These are phyloP conservation scores for Mirounga angustirostris DNA, from an alignment of 2,113 vertebrate species.

Conservation along the genomic window DNA sequence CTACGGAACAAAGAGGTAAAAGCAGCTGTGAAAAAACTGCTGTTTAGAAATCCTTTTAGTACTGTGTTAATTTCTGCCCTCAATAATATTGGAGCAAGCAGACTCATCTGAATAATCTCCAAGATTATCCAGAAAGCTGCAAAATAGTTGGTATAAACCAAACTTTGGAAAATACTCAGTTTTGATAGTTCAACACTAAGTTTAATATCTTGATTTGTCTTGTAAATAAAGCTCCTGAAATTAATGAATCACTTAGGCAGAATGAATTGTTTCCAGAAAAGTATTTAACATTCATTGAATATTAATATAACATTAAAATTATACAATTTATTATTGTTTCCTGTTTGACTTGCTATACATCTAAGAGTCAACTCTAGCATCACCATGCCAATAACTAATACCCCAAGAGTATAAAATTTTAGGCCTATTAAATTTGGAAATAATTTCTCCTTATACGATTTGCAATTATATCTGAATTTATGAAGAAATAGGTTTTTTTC, in stretches of 20 bases:
- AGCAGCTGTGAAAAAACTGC: constrained; percentile 69
- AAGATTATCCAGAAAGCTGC: background rate
- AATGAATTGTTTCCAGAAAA: background rate
- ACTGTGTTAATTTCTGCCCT: background rate
- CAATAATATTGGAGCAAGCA: background rate
- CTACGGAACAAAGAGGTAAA: constrained; percentile 77
- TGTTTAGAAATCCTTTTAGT: constrained; percentile 30
- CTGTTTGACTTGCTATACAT: background rate
- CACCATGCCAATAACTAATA: background rate
- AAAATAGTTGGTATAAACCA: background rate
- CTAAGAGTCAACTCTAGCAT: background rate
- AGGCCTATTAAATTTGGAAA: background rate
- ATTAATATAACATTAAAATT: constrained; percentile 29
- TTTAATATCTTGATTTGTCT: background rate
- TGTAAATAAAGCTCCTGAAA: background rate
- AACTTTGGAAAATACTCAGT: background rate
- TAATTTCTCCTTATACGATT: background rate
- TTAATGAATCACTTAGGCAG: background rate
- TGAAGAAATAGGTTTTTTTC: background rate
- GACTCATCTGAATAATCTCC: background rate
- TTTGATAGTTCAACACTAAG: background rate
- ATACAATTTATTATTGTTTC: background rate
- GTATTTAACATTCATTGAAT: background rate
- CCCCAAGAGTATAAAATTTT: background rate
- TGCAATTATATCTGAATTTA: background rate